phyloP scores from a whole-genome alignment of 2,113 vertebrate genomes.

The Sapajus apella region DNA sequence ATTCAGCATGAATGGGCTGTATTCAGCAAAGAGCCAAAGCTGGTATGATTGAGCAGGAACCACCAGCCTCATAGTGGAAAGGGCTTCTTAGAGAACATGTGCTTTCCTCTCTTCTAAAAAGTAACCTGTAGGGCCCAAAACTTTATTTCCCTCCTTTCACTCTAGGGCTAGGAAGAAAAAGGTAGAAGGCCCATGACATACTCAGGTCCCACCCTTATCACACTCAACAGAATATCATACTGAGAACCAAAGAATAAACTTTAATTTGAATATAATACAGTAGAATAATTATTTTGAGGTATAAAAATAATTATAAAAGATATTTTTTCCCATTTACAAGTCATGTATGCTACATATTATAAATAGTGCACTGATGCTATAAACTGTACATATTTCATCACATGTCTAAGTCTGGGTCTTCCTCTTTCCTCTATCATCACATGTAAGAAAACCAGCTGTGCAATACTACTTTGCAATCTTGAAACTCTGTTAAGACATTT shows the following conservation, averaged over 20 bases:
- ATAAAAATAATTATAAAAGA: constrained; percentile 70
- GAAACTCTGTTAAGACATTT: background rate
- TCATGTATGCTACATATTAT: background rate
- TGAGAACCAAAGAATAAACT: constrained; percentile 52
- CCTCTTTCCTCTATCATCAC: background rate
- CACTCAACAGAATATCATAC: background rate
- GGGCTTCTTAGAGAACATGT: background rate
- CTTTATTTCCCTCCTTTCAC: background rate
- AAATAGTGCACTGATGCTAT: background rate
- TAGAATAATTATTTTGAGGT: constrained; percentile 47
- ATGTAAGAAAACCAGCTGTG: background rate
- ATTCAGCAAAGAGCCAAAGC: background rate
- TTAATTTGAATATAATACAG: constrained; percentile 71
- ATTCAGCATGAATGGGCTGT: background rate
- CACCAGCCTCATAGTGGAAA: background rate
- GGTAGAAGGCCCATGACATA: background rate
- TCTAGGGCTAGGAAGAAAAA: background rate
- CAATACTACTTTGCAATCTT: background rate
- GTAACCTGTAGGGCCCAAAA: background rate
- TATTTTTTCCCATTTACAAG: constrained; percentile 34
- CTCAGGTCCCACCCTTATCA: accelerated
- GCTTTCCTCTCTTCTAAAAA: background rate
- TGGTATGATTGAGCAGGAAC: background rate
- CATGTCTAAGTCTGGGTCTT: background rate
- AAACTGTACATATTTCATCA: background rate